Evolutionary conservation across 2,797 vertebrate species (phyloP), one percentile per base, ranked within the genome.

Genomic region (Cynodonichthys magdalenae): DNA sequence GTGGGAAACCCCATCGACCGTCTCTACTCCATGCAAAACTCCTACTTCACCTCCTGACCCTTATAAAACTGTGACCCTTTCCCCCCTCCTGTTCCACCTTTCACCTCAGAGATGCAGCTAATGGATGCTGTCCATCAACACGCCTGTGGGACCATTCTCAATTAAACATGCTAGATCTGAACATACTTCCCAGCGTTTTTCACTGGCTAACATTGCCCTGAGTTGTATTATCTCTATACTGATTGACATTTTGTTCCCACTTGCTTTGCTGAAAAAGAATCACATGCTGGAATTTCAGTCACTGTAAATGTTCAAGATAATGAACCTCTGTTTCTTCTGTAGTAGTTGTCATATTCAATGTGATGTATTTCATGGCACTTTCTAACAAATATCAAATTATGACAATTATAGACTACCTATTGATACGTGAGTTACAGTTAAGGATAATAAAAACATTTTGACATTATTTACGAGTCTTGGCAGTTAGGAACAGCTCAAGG

Each of bases 41-140:
- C 95, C 83, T 97, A 97, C 89, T 97, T 97, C 92, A 95, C 95
- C 58, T 97, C 95, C 89, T 97, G 95, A 97, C 94, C 92, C 85
- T 76, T 70, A 85, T 47, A 87, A 82, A 90, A 89, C 85, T 79
- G 73, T 83, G 56, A 77, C 76, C 84, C 73, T 75, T 75, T 62
- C 81, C 82, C 82, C 82, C 82, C 61, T 80, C 68, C 74, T 63
- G 74, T 71, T 72, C 73, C 85, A 83, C 76, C 79, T 80, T 84
- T 88, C 83, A 82, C 72, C 87, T 87, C 85, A 86, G 80, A 86
- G 85, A 87, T 80, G 87, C 87, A 90, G 87, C 91, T 90, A 86
- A 89, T 76, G 82, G 83, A 89, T 80, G 81, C 69, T 74, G 74
- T 86, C 81, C 76, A 82, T 84, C 77, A 77, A 79, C 80, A 73